These are phyloP conservation scores for Drosophila infuscata DNA, from an alignment of 2,888 invertebrate genomes.

Conservation along the genomic window DNA sequence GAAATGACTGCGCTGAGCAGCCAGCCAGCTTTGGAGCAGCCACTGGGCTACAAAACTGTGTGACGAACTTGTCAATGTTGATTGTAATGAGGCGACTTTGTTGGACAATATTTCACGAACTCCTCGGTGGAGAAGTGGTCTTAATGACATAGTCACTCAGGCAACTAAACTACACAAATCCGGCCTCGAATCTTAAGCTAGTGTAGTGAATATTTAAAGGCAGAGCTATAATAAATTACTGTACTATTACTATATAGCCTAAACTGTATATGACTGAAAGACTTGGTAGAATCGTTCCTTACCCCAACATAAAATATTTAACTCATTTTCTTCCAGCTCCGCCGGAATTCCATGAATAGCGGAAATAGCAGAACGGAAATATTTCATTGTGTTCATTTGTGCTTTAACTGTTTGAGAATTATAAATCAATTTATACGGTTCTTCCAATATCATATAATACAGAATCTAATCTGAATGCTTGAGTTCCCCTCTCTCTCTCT, in stretches of 20 bases:
- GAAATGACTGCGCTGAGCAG: conserved; percentile 41
- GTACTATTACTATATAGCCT: neutral
- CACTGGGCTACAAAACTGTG: neutral
- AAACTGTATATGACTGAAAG: neutral
- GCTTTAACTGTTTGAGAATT: neutral
- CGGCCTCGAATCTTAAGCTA: neutral
- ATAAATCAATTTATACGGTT: neutral
- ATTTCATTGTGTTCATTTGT: neutral
- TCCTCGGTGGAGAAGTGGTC: neutral
- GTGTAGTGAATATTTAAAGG: neutral
- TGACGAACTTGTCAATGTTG: neutral
- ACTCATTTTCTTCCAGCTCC: neutral
- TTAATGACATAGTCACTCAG: neutral
- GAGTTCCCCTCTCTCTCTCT: neutral
- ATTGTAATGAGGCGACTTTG: neutral
- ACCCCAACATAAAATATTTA: neutral
- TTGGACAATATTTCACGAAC: neutral
- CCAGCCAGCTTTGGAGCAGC: neutral
- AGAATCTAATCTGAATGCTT: neutral
- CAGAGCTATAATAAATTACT: neutral
- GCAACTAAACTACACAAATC: neutral
- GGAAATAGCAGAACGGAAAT: neutral
- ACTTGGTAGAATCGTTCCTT: neutral
- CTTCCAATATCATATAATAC: neutral
- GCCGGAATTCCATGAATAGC: neutral